Conservation (phyloP, 2,888 invertebrate species). For the Drosophila infuscata region DNA sequence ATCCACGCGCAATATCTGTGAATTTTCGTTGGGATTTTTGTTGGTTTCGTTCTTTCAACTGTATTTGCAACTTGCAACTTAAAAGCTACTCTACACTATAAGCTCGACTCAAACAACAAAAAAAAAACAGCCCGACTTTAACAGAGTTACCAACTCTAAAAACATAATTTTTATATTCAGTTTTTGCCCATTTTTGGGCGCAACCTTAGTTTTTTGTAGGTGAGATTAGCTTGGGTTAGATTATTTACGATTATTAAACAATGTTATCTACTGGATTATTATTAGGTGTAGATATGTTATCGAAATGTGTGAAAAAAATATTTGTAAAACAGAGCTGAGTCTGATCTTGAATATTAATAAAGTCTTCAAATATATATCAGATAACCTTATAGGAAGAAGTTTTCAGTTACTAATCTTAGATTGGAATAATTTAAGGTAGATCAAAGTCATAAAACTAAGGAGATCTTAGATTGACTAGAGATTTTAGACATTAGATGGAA, state of each 20-base stretch:
- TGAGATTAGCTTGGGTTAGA: background rate
- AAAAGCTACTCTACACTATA: background rate
- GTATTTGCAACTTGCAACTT: conserved; percentile 34
- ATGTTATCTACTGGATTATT: background rate
- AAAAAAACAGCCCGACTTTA: background rate
- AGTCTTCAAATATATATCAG: background rate
- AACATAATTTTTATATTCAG: background rate
- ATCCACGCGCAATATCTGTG: conserved; percentile 85
- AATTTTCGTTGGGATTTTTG: conserved; percentile 60
- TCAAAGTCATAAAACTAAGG: background rate
- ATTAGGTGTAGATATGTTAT: background rate
- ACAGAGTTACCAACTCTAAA: background rate
- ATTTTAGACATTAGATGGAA: background rate
- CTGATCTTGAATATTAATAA: background rate
- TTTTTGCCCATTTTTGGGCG: background rate
- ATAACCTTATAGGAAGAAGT: background rate
- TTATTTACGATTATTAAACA: background rate
- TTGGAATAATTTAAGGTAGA: background rate
- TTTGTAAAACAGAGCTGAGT: background rate
- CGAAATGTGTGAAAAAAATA: background rate
- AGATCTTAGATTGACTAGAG: background rate
- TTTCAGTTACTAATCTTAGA: background rate
- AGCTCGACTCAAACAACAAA: background rate
- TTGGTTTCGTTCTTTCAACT: conserved; percentile 32
- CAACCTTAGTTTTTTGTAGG: too few species aligned